phyloP scores from a whole-genome alignment of 2,797 vertebrate genomes.

The Gephyroberyx darwinii region DNA sequence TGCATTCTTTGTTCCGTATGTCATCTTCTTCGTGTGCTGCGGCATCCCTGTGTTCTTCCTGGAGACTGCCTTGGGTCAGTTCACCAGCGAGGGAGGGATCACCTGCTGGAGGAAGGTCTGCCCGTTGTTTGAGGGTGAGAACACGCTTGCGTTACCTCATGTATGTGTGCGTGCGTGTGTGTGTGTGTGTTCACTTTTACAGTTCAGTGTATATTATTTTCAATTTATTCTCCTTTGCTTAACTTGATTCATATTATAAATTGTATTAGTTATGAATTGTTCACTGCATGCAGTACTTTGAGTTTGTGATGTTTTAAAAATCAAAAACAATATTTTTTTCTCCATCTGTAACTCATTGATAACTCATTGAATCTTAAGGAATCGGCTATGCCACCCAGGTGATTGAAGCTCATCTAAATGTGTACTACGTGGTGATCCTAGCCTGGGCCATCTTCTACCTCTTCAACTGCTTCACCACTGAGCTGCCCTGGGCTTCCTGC shows the following conservation, averaged over 20 bases:
- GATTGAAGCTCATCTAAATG: conserved; percentile 95
- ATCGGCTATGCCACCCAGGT: conserved; percentile 99
- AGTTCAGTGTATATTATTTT: background rate
- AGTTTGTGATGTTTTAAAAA: too few relatives aligned
- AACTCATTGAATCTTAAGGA: conserved; percentile 76
- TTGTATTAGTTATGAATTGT: too few relatives aligned
- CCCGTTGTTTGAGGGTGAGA: conserved; percentile 96
- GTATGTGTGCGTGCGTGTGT: background rate
- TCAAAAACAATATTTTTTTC: background rate
- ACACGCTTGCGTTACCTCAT: background rate
- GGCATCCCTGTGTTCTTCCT: conserved; percentile 98
- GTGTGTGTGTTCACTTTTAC: background rate
- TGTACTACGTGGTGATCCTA: conserved; percentile 97
- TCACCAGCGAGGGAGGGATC: conserved; percentile 98
- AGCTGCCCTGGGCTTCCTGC: conserved; percentile 96
- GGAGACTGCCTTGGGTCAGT: conserved; percentile 97
- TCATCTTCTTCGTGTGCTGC: conserved; percentile 98
- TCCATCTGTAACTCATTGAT: background rate
- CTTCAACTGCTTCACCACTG: conserved; percentile 97
- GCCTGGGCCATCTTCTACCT: conserved; percentile 99
- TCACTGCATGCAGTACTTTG: too few relatives aligned
- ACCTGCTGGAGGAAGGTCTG: conserved; percentile 99
- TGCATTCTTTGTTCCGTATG: conserved; percentile 97
- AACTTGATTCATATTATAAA: background rate
- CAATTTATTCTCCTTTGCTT: background rate